A percentile compares a stretch with the other conserved stretches of the same genome.
Conservation (phyloP, 1,140 invertebrate genomes). For the Calosoma granatense region DNA sequence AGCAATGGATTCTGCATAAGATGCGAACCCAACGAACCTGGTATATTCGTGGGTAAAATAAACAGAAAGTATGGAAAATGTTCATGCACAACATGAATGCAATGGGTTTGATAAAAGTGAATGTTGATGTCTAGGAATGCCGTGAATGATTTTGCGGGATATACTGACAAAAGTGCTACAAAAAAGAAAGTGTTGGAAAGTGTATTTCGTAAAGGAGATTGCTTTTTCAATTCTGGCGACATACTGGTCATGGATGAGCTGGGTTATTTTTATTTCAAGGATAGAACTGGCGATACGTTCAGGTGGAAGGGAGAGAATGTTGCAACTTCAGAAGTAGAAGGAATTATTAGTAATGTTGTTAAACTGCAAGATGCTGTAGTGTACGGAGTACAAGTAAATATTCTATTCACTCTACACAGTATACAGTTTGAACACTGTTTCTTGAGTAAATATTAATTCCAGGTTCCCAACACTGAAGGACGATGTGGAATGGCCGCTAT, state of each 20-base stretch:
- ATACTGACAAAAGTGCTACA: constrained; percentile 80
- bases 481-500: constrained; percentile 94
- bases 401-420: constrained; percentile 9
- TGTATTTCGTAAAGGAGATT: constrained; percentile 80
- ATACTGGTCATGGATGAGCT: constrained; percentile 82
- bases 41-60: constrained; percentile 71
- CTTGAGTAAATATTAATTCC: constrained; percentile 18
- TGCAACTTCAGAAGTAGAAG: constrained; percentile 93
- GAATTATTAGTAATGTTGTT: constrained; percentile 72
- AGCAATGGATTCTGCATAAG: constrained; percentile 65
- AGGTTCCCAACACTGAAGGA: constrained; percentile 78
- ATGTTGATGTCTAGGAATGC: constrained; percentile 33
- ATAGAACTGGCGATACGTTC: constrained; percentile 93
- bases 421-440: neutral
- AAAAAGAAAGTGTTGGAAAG: constrained; percentile 83
- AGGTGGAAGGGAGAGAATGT: constrained; percentile 95
- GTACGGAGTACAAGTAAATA: constrained; percentile 79
- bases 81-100: neutral
- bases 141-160: constrained; percentile 64
- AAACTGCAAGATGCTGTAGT: constrained; percentile 61
- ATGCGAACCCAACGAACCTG: constrained; percentile 63
- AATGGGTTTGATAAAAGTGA: neutral
- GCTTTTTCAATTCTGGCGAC: constrained; percentile 88
- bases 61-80: constrained; percentile 46
- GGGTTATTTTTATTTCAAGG: constrained; percentile 92